phyloP scores from a whole-genome alignment of 2,888 invertebrate genomes.

The Microctonus aethiopoides region DNA sequence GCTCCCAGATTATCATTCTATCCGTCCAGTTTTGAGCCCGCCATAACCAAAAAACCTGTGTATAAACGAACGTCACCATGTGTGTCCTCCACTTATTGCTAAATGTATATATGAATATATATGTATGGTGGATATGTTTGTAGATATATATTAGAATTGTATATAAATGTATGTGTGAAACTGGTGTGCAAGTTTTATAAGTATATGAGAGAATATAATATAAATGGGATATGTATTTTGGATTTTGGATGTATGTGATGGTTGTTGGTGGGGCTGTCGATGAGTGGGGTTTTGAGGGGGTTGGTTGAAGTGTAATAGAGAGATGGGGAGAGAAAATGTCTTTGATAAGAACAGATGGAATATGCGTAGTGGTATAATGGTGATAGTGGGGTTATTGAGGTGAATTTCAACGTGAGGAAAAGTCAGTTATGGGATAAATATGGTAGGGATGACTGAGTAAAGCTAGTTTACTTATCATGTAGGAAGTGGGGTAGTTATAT shows the following conservation, averaged over 20 bases:
- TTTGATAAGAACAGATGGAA: neutral
- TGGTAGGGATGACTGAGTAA: no score
- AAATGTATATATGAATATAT: no score
- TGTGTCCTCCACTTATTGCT: neutral
- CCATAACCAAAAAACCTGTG: conserved; percentile 31
- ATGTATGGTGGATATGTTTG: no score
- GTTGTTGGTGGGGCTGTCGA: neutral
- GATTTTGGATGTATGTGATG: no score
- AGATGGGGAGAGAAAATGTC: neutral
- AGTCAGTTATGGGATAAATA: neutral
- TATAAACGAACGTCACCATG: neutral
- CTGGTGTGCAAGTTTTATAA: no score
- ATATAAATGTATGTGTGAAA: no score
- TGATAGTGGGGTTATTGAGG: neutral
- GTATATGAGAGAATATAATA: no score
- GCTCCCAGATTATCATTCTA: conserved; percentile 63
- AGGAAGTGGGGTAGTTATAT: neutral
- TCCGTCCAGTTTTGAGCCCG: conserved; percentile 58
- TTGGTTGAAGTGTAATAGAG: no score
- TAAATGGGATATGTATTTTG: neutral
- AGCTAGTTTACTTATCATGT: neutral
- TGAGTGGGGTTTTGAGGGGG: neutral
- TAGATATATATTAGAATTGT: no score
- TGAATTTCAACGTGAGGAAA: neutral
- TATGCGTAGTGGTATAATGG: neutral